Base-by-base conservation (phyloP, 2,888 invertebrate species). In the Argyresthia goedartella region DNA sequence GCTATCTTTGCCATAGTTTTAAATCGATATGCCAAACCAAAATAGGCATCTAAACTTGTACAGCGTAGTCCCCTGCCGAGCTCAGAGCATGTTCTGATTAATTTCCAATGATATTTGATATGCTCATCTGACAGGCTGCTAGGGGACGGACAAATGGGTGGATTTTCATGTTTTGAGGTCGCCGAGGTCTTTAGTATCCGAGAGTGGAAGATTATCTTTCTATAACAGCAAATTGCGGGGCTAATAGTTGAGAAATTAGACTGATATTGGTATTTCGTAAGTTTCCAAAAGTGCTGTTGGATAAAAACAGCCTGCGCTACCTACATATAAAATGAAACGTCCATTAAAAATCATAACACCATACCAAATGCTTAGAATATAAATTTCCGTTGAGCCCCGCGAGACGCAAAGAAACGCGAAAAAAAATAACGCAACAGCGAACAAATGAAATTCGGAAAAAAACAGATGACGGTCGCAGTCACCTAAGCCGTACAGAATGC, bases 61-160 rank as follows among this genome's bases (percentile, higher is more conserved):
- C 10, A 25, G 6, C 25, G 25, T 4, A 25, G 25, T 25, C 25
- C 25, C 46, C 46, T 16, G 25, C 9, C 25, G 14, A 15, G 14
- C 4, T 14, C 4, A 42, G 41, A 43, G 34, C 43, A 50, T 68
- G 63, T 64, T 64, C 64, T 75, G 78, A 82, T 81, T 81, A 81
- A 82, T 82, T 78, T 79, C 73, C 61, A 76, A 72, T 80, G 81
- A 81, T 76, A 81, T 81, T 81, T 80, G 81, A 82, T 82, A 81
- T 71, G 76, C 79, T 75, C 72, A 63, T 76, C 75, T 74, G 76
- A 74, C 69, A 66, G 68, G 61, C 62, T 59, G 64, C 64, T 66
- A 73, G 81, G 75, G 67, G 61, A 59, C 71, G 73, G 78, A 84
- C 80, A 76, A 84, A 85, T 81, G 76, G 73, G 68, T 69, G 73